A percentile compares a stretch with the other conserved stretches of the same genome.
Conservation (phyloP, 2,113 vertebrate species). For the Ammodytes dubius region DNA sequence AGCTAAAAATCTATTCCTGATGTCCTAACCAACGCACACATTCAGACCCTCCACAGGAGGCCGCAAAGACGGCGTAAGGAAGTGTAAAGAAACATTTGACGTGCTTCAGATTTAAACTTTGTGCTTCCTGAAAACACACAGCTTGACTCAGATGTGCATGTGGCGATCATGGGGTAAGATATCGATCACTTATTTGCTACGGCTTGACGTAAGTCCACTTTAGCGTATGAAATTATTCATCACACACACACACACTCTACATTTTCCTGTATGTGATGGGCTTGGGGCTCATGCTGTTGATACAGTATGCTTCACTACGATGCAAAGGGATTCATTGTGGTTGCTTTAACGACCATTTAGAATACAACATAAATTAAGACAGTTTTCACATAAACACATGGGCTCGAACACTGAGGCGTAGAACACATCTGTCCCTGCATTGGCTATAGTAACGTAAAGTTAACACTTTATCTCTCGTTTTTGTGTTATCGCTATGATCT, state of each 20-base stretch:
- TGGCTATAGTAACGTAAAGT: not conserved
- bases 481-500: not conserved
- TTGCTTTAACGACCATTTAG: not conserved
- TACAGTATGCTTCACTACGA: not conserved
- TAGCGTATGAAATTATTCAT: slow-evolving; percentile 48
- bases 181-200: slow-evolving; percentile 40
- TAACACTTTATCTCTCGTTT: not conserved
- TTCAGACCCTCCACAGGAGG: slow-evolving; percentile 7
- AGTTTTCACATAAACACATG: not conserved
- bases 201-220: slow-evolving; percentile 26
- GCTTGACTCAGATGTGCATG: slow-evolving; percentile 45
- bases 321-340: not conserved
- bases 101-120: slow-evolving; percentile 23
- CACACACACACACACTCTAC: slow-evolving; percentile 7
- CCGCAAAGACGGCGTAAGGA: not conserved
- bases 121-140: slow-evolving; percentile 20
- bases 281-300: slow-evolving; percentile 13
- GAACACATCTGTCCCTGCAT: not conserved
- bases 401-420: not conserved
- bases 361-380: not conserved
- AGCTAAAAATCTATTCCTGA: slow-evolving; percentile 37
- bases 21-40: slow-evolving; percentile 9
- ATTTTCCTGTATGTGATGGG: slow-evolving; percentile 1
- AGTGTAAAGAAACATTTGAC: not conserved
- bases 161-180: slow-evolving; percentile 29